Evolutionary conservation across 2,888 invertebrate species (phyloP).

Genomic region (Coelinius sp.): DNA sequence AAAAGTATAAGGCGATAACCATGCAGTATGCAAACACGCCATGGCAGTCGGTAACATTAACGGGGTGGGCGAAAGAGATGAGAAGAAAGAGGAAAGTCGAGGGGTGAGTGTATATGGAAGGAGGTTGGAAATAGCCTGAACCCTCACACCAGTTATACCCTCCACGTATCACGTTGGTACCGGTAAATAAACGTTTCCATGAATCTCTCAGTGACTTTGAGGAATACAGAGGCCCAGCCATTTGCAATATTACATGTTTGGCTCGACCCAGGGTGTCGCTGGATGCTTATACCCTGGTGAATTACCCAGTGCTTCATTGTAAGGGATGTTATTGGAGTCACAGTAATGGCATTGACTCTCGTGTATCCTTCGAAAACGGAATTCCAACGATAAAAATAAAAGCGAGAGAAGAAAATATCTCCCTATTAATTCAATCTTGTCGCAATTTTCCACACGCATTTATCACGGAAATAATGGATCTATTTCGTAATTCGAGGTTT

Average conservation of each 20-base stretch:
- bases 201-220: conserved; percentile 24
- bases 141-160: not conserved
- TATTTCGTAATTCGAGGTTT: not conserved
- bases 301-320: conserved; percentile 54
- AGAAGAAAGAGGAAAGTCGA: not conserved
- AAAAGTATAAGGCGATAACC: conserved; percentile 30
- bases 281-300: not conserved
- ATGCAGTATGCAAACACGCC: conserved; percentile 25
- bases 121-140: not conserved
- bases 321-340: conserved; percentile 58
- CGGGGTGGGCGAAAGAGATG: not conserved
- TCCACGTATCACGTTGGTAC: not conserved
- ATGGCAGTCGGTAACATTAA: not conserved
- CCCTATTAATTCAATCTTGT: no score
- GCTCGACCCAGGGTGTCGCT: not conserved
- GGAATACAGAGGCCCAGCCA: conserved; percentile 1
- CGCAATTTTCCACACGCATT: no score
- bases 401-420: not conserved
- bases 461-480: no score
- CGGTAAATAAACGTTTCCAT: conserved; percentile 29
- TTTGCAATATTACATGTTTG: conserved; percentile 20
- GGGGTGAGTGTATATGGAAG: not conserved
- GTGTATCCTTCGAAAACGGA: not conserved
- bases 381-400: not conserved
- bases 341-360: conserved; percentile 52